phyloP scores from a whole-genome alignment of 2,888 invertebrate genomes.

The Schrankia costaestrigalis region DNA sequence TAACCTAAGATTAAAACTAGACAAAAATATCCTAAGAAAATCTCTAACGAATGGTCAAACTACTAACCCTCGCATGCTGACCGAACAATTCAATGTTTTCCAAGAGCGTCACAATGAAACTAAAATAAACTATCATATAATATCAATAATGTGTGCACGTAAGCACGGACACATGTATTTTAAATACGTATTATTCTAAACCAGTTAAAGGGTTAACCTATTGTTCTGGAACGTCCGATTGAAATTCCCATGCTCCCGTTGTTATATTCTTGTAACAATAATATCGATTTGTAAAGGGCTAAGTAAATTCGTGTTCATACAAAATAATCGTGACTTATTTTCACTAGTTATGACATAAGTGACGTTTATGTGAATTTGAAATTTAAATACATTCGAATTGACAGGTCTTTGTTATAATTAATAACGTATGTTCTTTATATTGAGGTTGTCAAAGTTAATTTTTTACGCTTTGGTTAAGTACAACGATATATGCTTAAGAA shows the following conservation, averaged over 20 bases:
- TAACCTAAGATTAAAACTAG: no score
- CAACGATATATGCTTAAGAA: no score
- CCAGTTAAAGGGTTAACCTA: conserved; percentile 59
- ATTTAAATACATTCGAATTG: conserved; percentile 52
- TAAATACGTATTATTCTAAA: conserved; percentile 77
- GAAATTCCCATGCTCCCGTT: conserved; percentile 68
- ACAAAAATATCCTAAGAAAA: conserved; percentile 5
- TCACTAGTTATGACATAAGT: conserved; percentile 64
- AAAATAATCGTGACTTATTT: conserved; percentile 70
- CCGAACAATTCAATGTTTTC: conserved; percentile 49
- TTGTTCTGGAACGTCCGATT: conserved; percentile 52
- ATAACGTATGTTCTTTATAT: no score
- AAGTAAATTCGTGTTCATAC: conserved; percentile 52
- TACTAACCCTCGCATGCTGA: conserved; percentile 40
- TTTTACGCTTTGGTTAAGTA: no score
- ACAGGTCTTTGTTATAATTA: conserved; percentile 19
- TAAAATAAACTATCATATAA: conserved; percentile 80
- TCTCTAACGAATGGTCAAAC: conserved; percentile 3
- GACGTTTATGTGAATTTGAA: conserved; percentile 60
- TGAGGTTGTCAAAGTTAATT: no score
- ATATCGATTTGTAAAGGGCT: conserved; percentile 63
- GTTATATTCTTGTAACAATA: conserved; percentile 41
- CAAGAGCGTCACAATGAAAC: conserved; percentile 26
- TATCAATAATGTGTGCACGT: conserved; percentile 76
- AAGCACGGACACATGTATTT: conserved; percentile 76